phyloP scores from a whole-genome alignment of 1,140 invertebrate species.

The Nasonia giraulti region DNA sequence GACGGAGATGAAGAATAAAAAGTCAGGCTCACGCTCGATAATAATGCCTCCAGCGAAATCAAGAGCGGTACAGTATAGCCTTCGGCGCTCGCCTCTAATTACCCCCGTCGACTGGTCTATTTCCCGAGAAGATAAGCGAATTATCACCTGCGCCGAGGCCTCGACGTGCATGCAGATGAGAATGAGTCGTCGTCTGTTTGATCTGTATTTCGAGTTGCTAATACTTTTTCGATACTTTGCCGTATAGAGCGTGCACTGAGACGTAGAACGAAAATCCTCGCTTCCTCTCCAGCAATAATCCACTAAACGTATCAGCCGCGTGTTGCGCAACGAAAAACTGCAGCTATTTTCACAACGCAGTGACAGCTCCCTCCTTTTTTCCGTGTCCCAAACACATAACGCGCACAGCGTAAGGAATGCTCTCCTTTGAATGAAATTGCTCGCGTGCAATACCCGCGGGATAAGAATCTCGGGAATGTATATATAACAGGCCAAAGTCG shows the following conservation, averaged over 20 bases:
- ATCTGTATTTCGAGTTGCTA: neutral
- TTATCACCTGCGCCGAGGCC: constrained; percentile 33
- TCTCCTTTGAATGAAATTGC: constrained; percentile 26
- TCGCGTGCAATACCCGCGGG: constrained; percentile 7
- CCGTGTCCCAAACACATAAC: too few relatives aligned
- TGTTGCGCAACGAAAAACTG: constrained; percentile 9
- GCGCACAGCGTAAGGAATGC: neutral
- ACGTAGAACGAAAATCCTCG: too few relatives aligned
- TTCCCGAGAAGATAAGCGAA: constrained; percentile 45
- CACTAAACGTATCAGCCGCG: neutral
- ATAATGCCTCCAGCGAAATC: constrained; percentile 1
- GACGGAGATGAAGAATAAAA: neutral
- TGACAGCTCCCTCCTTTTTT: neutral
- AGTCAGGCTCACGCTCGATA: neutral
- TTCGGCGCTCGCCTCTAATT: constrained; percentile 31
- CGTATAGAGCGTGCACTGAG: too few relatives aligned
- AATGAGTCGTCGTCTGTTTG: neutral
- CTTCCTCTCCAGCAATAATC: neutral
- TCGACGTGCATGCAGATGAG: neutral
- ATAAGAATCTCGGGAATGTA: constrained; percentile 28
- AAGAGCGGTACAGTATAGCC: neutral
- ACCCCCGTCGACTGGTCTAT: constrained; percentile 25
- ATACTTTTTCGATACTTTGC: neutral
- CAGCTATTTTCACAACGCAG: constrained; percentile 9
- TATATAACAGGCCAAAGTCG: neutral